Percentiles rank a stretch among this genome's conserved stretches.
phyloP scores from a whole-genome alignment of 2,113 vertebrate species.

The Phainopepla nitens region DNA sequence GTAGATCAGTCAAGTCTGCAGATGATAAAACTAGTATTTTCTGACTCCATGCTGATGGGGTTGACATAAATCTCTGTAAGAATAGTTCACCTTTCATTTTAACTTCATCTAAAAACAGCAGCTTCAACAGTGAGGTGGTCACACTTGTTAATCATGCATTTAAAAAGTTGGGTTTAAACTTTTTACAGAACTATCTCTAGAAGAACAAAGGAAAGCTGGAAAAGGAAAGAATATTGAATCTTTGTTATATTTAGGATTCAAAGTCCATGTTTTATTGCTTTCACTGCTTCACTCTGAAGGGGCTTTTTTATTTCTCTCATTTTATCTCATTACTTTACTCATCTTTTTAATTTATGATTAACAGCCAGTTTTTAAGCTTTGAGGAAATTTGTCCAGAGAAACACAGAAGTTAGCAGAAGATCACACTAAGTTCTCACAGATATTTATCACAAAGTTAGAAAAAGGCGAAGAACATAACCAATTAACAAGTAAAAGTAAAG shows the following conservation, averaged over 20 bases:
- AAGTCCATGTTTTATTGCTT: neutral
- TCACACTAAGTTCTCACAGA: neutral
- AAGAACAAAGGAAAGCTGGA: neutral
- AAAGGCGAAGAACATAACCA: neutral
- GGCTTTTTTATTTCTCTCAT: neutral
- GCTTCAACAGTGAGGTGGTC: neutral
- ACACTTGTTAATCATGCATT: neutral
- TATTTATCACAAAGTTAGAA: neutral
- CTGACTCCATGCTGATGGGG: neutral
- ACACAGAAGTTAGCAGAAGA: neutral
- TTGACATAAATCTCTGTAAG: neutral
- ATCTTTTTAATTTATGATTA: neutral
- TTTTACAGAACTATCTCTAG: neutral
- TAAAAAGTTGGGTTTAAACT: neutral
- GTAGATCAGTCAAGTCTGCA: neutral
- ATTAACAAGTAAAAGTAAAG: neutral
- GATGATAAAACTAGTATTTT: neutral
- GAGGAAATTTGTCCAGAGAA: neutral
- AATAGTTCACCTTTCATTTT: neutral
- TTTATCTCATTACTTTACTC: neutral
- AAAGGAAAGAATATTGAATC: neutral
- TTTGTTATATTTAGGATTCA: neutral
- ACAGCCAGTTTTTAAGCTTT: neutral
- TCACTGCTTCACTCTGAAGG: neutral
- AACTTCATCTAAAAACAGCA: neutral